Base-by-base conservation (phyloP, 1,140 invertebrate genomes). In the Artemia franciscana region DNA sequence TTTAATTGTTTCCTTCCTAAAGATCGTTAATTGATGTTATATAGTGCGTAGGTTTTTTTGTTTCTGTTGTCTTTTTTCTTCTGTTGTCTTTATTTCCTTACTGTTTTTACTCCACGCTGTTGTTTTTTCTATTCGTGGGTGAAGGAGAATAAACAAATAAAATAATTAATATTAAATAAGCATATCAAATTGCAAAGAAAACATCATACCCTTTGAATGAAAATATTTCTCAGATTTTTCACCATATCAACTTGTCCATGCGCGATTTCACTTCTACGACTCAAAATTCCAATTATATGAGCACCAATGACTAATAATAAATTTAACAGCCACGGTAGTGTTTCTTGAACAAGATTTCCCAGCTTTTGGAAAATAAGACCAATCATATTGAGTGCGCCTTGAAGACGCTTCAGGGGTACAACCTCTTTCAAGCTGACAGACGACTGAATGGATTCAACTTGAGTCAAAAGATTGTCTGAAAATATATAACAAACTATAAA, bases 281-380 rank as follows among this genome's bases (percentile, higher is more conserved):
- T 25, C 4, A 88, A 70, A 25, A 87, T 80, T 28, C 74, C 74
- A 56, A 76, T 77, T 9, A 82, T 70, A 26, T 81, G 78, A 2
- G 80, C 76, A 24, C 81, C 78, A 56, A 88, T 78, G 30, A 83
- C 81, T 4, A 88, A 69, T 5, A 91, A 71, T 25, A 91, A 74
- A 65, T 83, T 81, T 0, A 91, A 68, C 7, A 93, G 71, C 59
- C 80, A 79, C 0, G 77, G 76, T n/a, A 90, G 71, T 25, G 88
- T 74, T 58, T 77, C 70, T 1, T 79, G 73, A 72, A 90, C 79
- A 59, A 84, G 78, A 12, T 83, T 83, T 0, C 86, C 86, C 69
- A 92, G 85, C 71, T 92, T 84, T 71, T 88, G 82, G n/a, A 88
- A 78, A 23, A 92, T 80, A 18, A 86, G 79, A 51, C 82, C 80